phyloP scores from a whole-genome alignment of 2,888 invertebrate species.

The Pimpla rufipes region DNA sequence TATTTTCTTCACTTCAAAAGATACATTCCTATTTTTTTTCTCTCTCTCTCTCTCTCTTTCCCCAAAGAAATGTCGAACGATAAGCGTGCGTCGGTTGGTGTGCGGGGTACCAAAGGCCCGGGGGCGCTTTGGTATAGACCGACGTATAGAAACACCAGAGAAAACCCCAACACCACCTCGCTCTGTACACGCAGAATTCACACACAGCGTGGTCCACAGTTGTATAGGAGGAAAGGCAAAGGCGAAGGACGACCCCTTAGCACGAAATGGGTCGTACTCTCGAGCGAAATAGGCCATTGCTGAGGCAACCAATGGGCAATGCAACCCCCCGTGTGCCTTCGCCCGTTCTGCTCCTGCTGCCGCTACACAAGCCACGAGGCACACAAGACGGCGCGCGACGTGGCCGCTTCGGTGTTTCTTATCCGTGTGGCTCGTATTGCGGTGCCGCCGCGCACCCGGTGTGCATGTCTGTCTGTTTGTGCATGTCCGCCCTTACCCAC shows the following conservation, averaged over 20 bases:
- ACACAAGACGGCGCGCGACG: conserved; percentile 40
- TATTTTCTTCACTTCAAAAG: conserved; percentile 45
- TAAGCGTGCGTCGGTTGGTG: conserved; percentile 40
- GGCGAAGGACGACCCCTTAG: conserved; percentile 76
- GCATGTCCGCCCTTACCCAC: conserved; percentile 46
- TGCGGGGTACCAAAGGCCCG: conserved; percentile 40
- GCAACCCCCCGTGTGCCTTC: conserved; percentile 65
- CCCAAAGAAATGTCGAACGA: conserved; percentile 37
- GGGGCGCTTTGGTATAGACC: conserved; percentile 42
- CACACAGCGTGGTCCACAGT: conserved; percentile 30
- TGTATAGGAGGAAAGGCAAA: conserved; percentile 61
- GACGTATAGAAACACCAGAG: conserved; percentile 50
- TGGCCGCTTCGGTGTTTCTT: conserved; percentile 38
- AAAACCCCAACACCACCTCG: conserved; percentile 72
- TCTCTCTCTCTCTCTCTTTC: background rate
- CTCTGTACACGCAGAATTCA: conserved; percentile 31
- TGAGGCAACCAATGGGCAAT: conserved; percentile 81
- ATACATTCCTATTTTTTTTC: conserved; percentile 50
- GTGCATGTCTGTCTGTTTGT: conserved; percentile 55
- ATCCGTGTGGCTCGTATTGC: conserved; percentile 48
- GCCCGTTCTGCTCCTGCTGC: conserved; percentile 40
- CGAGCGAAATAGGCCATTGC: conserved; percentile 82
- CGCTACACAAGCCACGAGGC: conserved; percentile 34
- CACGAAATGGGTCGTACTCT: conserved; percentile 82
- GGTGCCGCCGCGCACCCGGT: conserved; percentile 40